Conservation (phyloP, 2,797 vertebrate species). For the Remorina albescens region DNA sequence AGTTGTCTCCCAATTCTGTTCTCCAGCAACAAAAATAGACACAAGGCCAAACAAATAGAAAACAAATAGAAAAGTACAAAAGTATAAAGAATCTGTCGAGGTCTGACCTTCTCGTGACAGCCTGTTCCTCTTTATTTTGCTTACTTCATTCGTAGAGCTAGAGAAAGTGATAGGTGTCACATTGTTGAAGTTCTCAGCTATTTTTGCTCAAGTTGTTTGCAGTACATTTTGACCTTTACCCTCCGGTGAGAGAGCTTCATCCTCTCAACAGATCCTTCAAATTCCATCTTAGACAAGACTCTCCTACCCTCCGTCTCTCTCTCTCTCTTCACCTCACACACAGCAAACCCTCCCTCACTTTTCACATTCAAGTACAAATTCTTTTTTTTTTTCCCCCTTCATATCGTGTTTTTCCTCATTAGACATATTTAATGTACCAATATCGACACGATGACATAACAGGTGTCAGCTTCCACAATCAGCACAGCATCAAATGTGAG, state of each 20-base stretch:
- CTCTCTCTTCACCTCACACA: too few relatives aligned
- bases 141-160: slow-evolving; percentile 16
- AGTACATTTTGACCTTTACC: slow-evolving; percentile 46
- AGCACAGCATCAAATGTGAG: slow-evolving; percentile 7
- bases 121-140: slow-evolving; percentile 4
- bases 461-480: slow-evolving; percentile 5
- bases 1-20: slow-evolving; percentile 2
- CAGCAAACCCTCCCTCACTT: not conserved
- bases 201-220: slow-evolving; percentile 23
- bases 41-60: too few relatives aligned
- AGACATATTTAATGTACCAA: not conserved
- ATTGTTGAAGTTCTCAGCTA: slow-evolving; percentile 20
- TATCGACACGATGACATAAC: not conserved
- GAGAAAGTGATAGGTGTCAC: slow-evolving; percentile 39
- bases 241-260: slow-evolving; percentile 15
- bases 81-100: slow-evolving; percentile 5
- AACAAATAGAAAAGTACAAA: too few relatives aligned
- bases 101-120: slow-evolving; percentile 41
- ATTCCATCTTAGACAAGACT: slow-evolving; percentile 22
- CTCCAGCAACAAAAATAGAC: slow-evolving; percentile 22
- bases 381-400: not conserved
- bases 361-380: not conserved
- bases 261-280: slow-evolving; percentile 25
- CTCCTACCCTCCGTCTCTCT: not conserved
- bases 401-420: not conserved